phyloP scores from a whole-genome alignment of 2,888 invertebrate species.

The Athrips mouffetella region DNA sequence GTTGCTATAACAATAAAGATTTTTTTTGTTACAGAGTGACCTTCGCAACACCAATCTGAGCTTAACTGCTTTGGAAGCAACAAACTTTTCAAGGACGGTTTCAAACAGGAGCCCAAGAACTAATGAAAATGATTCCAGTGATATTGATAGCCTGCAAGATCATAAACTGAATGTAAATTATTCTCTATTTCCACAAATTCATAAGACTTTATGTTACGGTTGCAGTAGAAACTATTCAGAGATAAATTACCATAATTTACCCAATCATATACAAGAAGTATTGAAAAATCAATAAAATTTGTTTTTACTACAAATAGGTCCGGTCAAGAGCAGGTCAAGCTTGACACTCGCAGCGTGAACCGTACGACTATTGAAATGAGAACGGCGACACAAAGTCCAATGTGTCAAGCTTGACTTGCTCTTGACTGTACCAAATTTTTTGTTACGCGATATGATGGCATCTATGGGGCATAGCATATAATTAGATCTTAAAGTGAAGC shows the following conservation, averaged over 20 bases:
- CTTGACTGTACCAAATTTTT: too few relatives aligned
- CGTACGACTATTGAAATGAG: too few relatives aligned
- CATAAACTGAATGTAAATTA: slow-evolving; percentile 26
- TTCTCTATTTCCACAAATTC: slow-evolving; percentile 51
- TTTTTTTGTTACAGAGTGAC: slow-evolving; percentile 66
- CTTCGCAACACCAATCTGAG: slow-evolving; percentile 54
- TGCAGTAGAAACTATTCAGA: slow-evolving; percentile 61
- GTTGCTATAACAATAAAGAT: too few relatives aligned
- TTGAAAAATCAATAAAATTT: slow-evolving; percentile 18
- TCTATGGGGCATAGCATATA: too few relatives aligned
- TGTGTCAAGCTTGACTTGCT: too few relatives aligned
- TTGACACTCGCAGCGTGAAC: too few relatives aligned
- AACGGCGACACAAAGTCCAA: too few relatives aligned
- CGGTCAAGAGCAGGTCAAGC: too few relatives aligned
- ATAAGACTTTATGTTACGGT: slow-evolving; percentile 55
- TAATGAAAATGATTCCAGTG: neutral
- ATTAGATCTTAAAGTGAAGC: too few relatives aligned
- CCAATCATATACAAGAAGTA: slow-evolving; percentile 25
- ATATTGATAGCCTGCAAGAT: neutral
- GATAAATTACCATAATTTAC: slow-evolving; percentile 35
- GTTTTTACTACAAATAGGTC: too few relatives aligned
- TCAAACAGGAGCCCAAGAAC: slow-evolving; percentile 35
- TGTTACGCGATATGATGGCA: too few relatives aligned
- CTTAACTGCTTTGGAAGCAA: slow-evolving; percentile 79
- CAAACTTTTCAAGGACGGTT: slow-evolving; percentile 75